Evolutionary conservation across 2,888 invertebrate genomes (phyloP).

Genomic region (Deroplatys truncata): DNA sequence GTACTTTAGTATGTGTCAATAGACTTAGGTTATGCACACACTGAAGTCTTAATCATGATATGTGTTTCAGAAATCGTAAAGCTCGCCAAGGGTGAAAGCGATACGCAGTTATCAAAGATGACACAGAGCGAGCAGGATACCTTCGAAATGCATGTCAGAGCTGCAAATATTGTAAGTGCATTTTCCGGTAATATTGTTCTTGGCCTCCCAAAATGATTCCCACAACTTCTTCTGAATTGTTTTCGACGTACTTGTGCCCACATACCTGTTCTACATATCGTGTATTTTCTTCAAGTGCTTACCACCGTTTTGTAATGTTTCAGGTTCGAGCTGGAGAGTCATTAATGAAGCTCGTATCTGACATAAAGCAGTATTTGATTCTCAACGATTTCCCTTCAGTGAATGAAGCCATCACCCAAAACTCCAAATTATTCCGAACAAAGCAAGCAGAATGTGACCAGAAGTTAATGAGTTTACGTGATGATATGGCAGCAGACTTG

Average conservation of each 20-base stretch:
- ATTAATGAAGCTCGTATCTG: conserved; percentile 93
- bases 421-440: conserved; percentile 82
- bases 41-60: neutral
- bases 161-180: conserved; percentile 75
- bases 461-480: conserved; percentile 84
- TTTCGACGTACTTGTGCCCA: too few species aligned
- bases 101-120: conserved; percentile 82
- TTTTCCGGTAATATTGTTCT: neutral
- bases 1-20: conserved; percentile 20
- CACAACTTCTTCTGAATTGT: too few species aligned
- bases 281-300: too few species aligned
- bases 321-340: conserved; percentile 93
- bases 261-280: too few species aligned
- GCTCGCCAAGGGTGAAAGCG: conserved; percentile 83
- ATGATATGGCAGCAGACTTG: conserved; percentile 92
- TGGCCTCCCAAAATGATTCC: too few species aligned
- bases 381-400: conserved; percentile 97
- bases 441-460: conserved; percentile 92
- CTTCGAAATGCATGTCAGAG: conserved; percentile 94
- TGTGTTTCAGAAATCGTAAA: conserved; percentile 76
- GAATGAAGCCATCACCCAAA: conserved; percentile 94
- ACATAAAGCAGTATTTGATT: conserved; percentile 96
- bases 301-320: neutral
- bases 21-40: neutral
- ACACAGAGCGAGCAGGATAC: conserved; percentile 94